These are phyloP conservation scores for Hypolimnas misippus DNA, from an alignment of 2,888 invertebrate species.

Conservation along the genomic window DNA sequence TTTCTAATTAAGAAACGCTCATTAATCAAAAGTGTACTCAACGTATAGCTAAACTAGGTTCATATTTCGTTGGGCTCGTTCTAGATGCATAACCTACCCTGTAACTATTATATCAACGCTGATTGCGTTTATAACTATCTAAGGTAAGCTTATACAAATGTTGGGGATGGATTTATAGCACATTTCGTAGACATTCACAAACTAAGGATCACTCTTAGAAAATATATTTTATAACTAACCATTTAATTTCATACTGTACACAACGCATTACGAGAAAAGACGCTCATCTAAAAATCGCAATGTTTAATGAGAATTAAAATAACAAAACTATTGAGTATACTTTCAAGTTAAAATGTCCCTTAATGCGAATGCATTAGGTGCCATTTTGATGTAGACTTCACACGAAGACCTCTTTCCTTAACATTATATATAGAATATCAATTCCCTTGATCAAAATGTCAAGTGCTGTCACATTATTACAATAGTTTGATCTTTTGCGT, in stretches of 20 bases:
- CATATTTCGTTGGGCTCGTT: constrained; percentile 70
- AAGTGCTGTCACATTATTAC: constrained; percentile 16
- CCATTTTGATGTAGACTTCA: background rate
- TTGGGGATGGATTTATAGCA: constrained; percentile 64
- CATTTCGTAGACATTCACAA: constrained; percentile 49
- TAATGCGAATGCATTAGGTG: background rate
- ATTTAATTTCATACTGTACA: constrained; percentile 26
- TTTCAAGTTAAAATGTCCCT: background rate
- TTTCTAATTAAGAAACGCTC: constrained; percentile 36
- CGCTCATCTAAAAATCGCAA: background rate
- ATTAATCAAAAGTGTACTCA: constrained; percentile 45
- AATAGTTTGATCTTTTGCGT: constrained; percentile 19
- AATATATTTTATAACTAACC: constrained; percentile 17
- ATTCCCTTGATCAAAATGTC: constrained; percentile 28
- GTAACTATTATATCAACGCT: constrained; percentile 64
- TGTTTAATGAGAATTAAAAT: background rate
- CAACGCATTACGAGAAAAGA: constrained; percentile 14
- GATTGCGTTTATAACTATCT: constrained; percentile 38
- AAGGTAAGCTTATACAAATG: constrained; percentile 25
- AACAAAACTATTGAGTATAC: background rate
- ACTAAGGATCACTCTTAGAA: constrained; percentile 28
- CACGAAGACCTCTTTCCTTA: constrained; percentile 8
- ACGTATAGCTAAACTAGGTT: constrained; percentile 46
- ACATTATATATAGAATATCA: constrained; percentile 20
- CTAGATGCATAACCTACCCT: constrained; percentile 73